phyloP scores from a whole-genome alignment of 2,888 invertebrate species.

The Hydrotaea cyrtoneurina region DNA sequence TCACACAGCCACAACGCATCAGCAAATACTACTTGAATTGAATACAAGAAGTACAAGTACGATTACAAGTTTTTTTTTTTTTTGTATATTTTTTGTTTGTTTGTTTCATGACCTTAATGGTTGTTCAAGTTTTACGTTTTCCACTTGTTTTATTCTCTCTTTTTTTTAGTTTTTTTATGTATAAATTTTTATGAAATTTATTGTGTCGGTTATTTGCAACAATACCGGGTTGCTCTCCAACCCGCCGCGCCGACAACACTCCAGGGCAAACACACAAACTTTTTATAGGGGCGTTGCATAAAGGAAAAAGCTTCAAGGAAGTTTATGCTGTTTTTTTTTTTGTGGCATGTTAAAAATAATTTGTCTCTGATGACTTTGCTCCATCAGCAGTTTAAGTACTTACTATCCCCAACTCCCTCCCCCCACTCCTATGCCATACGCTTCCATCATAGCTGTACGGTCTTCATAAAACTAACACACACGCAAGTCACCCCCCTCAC shows the following conservation, averaged over 20 bases:
- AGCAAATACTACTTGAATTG: constrained; percentile 39
- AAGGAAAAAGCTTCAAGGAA: constrained; percentile 35
- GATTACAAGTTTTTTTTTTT: constrained; percentile 31
- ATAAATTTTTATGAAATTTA: constrained; percentile 38
- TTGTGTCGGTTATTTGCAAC: constrained; percentile 52
- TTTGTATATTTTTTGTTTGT: background rate
- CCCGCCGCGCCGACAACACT: constrained; percentile 15
- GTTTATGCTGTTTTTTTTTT: constrained; percentile 45
- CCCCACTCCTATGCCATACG: background rate
- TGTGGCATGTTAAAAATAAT: constrained; percentile 56
- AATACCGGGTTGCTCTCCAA: constrained; percentile 22
- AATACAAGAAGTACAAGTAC: constrained; percentile 39
- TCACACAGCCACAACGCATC: background rate
- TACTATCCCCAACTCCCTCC: background rate
- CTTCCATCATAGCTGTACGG: background rate
- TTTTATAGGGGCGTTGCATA: constrained; percentile 30
- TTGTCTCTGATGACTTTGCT: constrained; percentile 59
- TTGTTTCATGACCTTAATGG: constrained; percentile 53
- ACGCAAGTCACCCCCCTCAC: background rate
- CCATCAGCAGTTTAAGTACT: constrained; percentile 45
- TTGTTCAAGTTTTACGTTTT: constrained; percentile 54
- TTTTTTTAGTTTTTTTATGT: background rate
- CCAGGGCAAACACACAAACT: background rate
- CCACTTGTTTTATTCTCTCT: constrained; percentile 24
- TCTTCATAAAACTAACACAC: background rate